A percentile compares a stretch with the other conserved stretches of the same genome.
phyloP scores from a whole-genome alignment of 2,888 invertebrate species.

The Tetranychus truncatus region DNA sequence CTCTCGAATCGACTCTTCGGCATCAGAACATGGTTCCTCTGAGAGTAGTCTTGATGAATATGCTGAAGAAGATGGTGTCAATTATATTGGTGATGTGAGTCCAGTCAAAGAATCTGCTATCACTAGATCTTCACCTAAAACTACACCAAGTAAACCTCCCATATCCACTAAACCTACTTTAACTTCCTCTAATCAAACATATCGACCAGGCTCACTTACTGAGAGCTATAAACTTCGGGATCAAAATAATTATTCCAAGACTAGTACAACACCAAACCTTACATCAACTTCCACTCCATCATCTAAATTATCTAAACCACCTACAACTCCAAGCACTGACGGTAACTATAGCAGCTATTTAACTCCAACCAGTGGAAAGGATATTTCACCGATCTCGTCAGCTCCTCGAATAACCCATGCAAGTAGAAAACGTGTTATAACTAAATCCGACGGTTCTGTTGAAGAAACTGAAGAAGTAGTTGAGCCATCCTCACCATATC shows the following conservation, averaged over 20 bases:
- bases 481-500: conserved; percentile 16
- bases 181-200: neutral
- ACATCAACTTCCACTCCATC: neutral
- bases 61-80: conserved; percentile 17
- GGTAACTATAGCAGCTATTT: neutral
- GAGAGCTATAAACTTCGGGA: neutral
- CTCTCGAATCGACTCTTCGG: conserved; percentile 23
- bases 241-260: neutral
- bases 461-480: conserved; percentile 23
- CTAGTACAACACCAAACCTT: neutral
- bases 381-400: conserved; percentile 7
- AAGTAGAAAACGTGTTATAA: conserved; percentile 21
- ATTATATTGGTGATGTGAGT: conserved; percentile 1
- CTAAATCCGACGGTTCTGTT: conserved; percentile 21
- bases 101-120: neutral
- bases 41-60: conserved; percentile 25
- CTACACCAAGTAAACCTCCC: neutral
- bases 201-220: neutral
- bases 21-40: conserved; percentile 20
- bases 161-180: neutral
- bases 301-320: neutral
- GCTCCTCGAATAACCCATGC: conserved; percentile 21
- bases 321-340: neutral
- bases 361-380: neutral
- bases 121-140: neutral